Conservation (phyloP, 2,888 invertebrate species). For the Dasysyrphus albostriatus region DNA sequence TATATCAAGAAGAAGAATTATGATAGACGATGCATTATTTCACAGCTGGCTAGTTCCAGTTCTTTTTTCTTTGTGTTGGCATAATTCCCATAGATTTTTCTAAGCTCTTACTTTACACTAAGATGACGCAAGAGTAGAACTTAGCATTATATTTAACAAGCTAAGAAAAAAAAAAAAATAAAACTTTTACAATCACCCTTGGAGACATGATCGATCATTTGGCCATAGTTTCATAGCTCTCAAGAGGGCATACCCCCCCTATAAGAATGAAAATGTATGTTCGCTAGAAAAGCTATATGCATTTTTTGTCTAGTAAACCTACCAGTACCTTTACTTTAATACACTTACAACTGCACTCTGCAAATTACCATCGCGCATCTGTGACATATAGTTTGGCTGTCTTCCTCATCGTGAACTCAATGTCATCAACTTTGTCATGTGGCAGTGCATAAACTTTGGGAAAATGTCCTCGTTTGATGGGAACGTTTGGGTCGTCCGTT, state of each 20-base stretch:
- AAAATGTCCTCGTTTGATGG: slow-evolving; percentile 53
- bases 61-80: slow-evolving; percentile 47
- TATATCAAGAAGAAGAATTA: background rate
- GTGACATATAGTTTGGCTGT: slow-evolving; percentile 66
- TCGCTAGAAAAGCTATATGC: slow-evolving; percentile 20
- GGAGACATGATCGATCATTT: slow-evolving; percentile 37
- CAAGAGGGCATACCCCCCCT: background rate
- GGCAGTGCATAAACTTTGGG: slow-evolving; percentile 42
- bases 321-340: slow-evolving; percentile 28
- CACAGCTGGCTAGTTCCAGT: slow-evolving; percentile 49
- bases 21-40: slow-evolving; percentile 63
- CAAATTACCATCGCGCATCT: slow-evolving; percentile 66
- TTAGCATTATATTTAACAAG: slow-evolving; percentile 7
- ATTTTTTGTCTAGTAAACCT: background rate
- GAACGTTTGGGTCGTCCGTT: slow-evolving; percentile 61
- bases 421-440: slow-evolving; percentile 69
- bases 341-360: slow-evolving; percentile 57
- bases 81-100: slow-evolving; percentile 58
- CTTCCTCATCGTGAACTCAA: slow-evolving; percentile 35
- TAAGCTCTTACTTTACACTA: background rate
- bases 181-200: slow-evolving; percentile 23
- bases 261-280: slow-evolving; percentile 40
- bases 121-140: slow-evolving; percentile 20
- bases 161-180: background rate
- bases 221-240: slow-evolving; percentile 8